Conservation (phyloP, 2,888 invertebrate genomes). For the Lepidocyrtoides sp. region DNA sequence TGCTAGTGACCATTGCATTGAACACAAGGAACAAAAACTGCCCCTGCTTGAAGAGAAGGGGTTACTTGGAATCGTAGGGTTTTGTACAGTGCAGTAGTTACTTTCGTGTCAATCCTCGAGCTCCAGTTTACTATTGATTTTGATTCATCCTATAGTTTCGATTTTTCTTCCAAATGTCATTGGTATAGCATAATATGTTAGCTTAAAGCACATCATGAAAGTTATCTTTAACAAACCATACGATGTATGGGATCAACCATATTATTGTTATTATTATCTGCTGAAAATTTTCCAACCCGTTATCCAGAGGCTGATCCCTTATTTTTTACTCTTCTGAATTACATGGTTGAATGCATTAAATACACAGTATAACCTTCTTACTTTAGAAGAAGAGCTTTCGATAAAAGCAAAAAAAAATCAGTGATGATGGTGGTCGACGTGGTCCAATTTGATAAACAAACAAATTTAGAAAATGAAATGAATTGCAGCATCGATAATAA, state of each 20-base stretch:
- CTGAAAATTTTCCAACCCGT: conserved; percentile 5
- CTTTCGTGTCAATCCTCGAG: background rate
- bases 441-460: conserved; percentile 51
- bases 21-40: conserved; percentile 38
- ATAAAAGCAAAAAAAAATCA: background rate
- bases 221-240: conserved; percentile 19
- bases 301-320: background rate
- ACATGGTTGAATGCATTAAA: conserved; percentile 32
- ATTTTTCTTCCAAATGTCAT: background rate
- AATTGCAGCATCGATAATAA: conserved; percentile 1
- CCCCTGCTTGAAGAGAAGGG: conserved; percentile 5
- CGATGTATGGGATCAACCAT: background rate
- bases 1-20: too few species aligned
- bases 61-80: conserved; percentile 29
- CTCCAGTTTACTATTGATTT: background rate
- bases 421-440: conserved; percentile 29
- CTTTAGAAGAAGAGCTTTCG: background rate
- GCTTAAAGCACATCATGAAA: background rate
- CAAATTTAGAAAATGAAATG: conserved; percentile 3
- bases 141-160: background rate
- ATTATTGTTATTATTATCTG: background rate
- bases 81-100: background rate
- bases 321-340: conserved; percentile 20
- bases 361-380: background rate
- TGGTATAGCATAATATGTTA: background rate